These are phyloP conservation scores for Trachelus troglodyta DNA, from an alignment of 2,888 invertebrate species.

Conservation along the genomic window DNA sequence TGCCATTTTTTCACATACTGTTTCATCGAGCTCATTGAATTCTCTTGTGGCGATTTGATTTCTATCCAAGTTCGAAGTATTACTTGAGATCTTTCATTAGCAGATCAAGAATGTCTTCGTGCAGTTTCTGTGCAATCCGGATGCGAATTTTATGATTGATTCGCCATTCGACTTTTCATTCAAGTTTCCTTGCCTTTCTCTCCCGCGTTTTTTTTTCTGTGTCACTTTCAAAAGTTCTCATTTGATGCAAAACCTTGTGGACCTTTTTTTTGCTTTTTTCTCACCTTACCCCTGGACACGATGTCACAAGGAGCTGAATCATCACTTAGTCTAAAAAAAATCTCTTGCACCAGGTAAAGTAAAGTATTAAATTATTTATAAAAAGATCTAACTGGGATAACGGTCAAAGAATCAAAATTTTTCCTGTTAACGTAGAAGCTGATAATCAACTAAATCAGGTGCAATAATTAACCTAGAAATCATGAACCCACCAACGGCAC, in stretches of 20 bases:
- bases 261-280: neutral
- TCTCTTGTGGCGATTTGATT: neutral
- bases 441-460: neutral
- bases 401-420: neutral
- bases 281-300: neutral
- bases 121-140: neutral
- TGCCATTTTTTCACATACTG: neutral
- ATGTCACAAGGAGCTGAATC: neutral
- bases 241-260: neutral
- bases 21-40: neutral
- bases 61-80: neutral
- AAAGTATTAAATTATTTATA: neutral
- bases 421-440: neutral
- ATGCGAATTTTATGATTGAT: neutral
- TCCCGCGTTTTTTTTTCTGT: neutral
- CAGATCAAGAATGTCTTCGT: neutral
- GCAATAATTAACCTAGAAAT: constrained; percentile 27
- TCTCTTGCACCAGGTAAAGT: neutral
- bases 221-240: neutral
- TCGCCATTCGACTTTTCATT: neutral
- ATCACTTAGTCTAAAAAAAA: neutral
- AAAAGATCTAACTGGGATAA: neutral
- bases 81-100: neutral
- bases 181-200: neutral
- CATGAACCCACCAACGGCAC: constrained; percentile 54